Percentiles rank a stretch among this genome's conserved stretches.
These are phyloP conservation scores for Drosophila prosaltans DNA, from an alignment of 1,140 invertebrate species.

Conservation along the genomic window DNA sequence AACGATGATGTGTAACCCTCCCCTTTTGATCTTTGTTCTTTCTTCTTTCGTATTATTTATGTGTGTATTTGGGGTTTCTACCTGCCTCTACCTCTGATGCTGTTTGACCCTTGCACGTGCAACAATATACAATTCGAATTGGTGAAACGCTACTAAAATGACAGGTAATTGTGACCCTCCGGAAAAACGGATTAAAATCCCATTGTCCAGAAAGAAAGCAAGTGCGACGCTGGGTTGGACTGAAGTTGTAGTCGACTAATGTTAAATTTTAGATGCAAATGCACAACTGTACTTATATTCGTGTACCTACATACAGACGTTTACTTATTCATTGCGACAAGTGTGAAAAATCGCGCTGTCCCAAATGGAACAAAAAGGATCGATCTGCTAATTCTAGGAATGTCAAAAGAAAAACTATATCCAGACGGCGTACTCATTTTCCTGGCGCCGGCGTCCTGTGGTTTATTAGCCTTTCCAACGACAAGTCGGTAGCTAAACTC, in stretches of 20 bases:
- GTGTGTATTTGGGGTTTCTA: conserved; percentile 46
- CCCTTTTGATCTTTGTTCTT: conserved; percentile 62
- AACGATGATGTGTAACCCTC: conserved; percentile 58
- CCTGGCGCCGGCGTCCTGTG: conserved; percentile 73
- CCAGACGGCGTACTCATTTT: conserved; percentile 51
- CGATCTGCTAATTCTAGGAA: conserved; percentile 51
- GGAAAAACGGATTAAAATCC: conserved; percentile 71
- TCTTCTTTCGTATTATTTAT: conserved; percentile 20
- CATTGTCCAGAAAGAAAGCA: conserved; percentile 30
- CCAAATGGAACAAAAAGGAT: conserved; percentile 30
- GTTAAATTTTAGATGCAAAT: conserved; percentile 39
- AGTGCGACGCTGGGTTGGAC: no score
- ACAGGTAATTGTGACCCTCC: conserved; percentile 69
- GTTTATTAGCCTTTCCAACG: conserved; percentile 51
- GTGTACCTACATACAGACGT: neutral
- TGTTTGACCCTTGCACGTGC: conserved; percentile 72
- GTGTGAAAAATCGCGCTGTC: conserved; percentile 72
- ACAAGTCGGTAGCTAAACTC: conserved; percentile 16
- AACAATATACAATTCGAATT: conserved; percentile 60
- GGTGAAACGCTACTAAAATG: conserved; percentile 47
- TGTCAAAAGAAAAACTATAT: conserved; percentile 45
- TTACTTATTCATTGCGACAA: conserved; percentile 22
- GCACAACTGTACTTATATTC: conserved; percentile 30
- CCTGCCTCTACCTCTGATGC: conserved; percentile 36
- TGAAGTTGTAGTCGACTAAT: neutral